phyloP scores from a whole-genome alignment of 2,797 vertebrate species.

The Darevskia nairensis region DNA sequence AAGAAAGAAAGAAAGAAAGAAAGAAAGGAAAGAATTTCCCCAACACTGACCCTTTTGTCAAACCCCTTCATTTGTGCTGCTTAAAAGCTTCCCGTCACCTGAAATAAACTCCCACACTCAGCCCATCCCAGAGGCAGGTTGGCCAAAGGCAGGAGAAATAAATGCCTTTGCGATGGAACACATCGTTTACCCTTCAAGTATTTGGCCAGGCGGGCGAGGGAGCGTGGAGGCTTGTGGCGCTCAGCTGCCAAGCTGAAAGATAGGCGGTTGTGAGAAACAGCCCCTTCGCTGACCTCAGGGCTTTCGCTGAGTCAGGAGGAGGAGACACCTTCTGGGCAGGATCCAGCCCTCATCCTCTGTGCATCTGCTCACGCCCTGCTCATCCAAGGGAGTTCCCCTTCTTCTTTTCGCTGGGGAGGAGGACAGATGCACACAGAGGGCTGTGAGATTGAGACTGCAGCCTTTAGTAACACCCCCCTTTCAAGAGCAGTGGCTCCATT shows the following conservation, averaged over 20 bases:
- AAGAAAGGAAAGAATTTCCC: too few species aligned
- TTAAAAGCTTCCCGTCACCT: constrained; percentile 21
- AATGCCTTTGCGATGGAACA: background rate
- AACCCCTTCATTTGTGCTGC: background rate
- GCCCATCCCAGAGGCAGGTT: background rate
- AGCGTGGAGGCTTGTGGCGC: background rate
- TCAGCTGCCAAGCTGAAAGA: background rate
- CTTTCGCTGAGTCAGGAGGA: background rate
- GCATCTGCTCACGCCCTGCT: background rate
- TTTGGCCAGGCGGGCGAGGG: background rate
- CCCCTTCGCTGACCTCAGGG: background rate
- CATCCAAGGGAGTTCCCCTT: background rate
- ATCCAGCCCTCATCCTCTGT: background rate
- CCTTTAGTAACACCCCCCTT: too few species aligned
- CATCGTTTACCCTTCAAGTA: constrained; percentile 11
- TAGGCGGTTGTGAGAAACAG: background rate
- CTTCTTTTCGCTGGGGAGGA: too few species aligned
- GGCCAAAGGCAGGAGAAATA: background rate
- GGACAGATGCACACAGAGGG: too few species aligned
- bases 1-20: too few species aligned
- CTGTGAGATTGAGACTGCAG: too few species aligned
- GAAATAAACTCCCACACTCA: constrained; percentile 37
- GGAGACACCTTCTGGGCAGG: background rate
- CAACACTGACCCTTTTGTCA: background rate
- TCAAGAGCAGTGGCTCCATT: too few species aligned